Evolutionary conservation across 2,113 vertebrate genomes (phyloP).

Genomic region (Thalassoma bifasciatum): DNA sequence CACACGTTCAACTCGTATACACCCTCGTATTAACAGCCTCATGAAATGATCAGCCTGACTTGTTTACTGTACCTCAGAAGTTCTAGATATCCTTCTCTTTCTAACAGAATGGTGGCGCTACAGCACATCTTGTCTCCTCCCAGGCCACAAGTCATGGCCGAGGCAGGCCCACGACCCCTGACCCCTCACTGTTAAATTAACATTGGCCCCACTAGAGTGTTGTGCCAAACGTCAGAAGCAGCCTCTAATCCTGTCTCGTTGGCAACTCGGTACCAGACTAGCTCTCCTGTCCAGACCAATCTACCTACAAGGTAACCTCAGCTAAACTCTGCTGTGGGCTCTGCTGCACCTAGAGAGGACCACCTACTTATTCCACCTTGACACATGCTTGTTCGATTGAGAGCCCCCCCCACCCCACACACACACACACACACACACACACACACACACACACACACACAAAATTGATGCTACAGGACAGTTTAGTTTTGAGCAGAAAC

Average conservation of each 20-base stretch:
- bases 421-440: too few relatives aligned
- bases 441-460: conserved; percentile 32
- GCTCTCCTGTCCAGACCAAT: conserved; percentile 61
- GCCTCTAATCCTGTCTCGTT: conserved; percentile 74
- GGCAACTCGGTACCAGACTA: conserved; percentile 54
- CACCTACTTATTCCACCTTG: conserved; percentile 31
- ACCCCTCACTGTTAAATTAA: conserved; percentile 75
- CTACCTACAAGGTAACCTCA: conserved; percentile 41
- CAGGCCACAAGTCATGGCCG: conserved; percentile 34
- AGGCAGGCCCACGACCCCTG: conserved; percentile 59
- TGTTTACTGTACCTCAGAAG: not conserved
- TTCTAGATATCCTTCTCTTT: not conserved
- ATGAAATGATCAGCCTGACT: conserved; percentile 12
- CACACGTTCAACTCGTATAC: conserved; percentile 1
- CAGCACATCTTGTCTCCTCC: conserved; percentile 36
- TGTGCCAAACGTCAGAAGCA: conserved; percentile 76
- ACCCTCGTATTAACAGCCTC: conserved; percentile 50
- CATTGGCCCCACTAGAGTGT: conserved; percentile 72
- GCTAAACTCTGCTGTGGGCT: conserved; percentile 32
- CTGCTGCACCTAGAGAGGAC: conserved; percentile 8
- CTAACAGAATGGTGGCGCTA: conserved; percentile 37
- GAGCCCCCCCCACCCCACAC: not conserved
- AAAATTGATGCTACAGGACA: conserved; percentile 56
- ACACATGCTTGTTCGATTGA: conserved; percentile 1
- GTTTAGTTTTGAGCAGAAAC: conserved; percentile 65